Conservation (phyloP, 2,113 vertebrate genomes). For the Philantomba maxwellii region DNA sequence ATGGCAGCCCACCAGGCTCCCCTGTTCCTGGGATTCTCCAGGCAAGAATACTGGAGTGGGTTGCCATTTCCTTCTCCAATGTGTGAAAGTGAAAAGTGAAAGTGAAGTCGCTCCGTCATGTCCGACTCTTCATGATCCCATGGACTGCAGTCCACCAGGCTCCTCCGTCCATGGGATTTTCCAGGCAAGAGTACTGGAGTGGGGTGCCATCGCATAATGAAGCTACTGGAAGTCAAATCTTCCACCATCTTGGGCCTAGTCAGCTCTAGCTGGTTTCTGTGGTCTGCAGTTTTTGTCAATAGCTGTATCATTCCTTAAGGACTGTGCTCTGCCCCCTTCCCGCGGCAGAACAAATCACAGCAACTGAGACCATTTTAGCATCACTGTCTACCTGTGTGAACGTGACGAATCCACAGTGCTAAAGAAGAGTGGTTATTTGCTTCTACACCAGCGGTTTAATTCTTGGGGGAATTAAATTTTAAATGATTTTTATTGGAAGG, state of each 20-base stretch:
- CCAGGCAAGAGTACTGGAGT: no score
- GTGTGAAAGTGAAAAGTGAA: no score
- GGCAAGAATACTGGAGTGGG: no score
- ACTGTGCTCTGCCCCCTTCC: background rate
- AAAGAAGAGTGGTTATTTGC: background rate
- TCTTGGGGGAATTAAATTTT: background rate
- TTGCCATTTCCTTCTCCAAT: no score
- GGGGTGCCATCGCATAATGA: background rate
- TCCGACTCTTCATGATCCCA: no score
- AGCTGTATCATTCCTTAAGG: background rate
- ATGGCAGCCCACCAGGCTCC: no score
- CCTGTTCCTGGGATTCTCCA: no score
- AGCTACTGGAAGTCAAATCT: background rate
- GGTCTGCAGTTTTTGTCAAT: background rate
- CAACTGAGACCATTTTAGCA: background rate
- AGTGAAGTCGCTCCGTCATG: no score
- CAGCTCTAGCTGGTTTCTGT: background rate
- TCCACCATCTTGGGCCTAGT: background rate
- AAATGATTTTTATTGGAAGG: background rate
- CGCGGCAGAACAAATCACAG: rapidly evolving
- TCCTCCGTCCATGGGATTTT: no score
- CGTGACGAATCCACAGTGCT: background rate
- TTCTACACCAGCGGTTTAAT: background rate
- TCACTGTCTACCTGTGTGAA: background rate
- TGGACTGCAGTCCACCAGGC: no score